A percentile compares a stretch with the other conserved stretches of the same genome.
Conservation (phyloP, 2,113 vertebrate genomes). For the human (Homo sapiens) region DNA sequence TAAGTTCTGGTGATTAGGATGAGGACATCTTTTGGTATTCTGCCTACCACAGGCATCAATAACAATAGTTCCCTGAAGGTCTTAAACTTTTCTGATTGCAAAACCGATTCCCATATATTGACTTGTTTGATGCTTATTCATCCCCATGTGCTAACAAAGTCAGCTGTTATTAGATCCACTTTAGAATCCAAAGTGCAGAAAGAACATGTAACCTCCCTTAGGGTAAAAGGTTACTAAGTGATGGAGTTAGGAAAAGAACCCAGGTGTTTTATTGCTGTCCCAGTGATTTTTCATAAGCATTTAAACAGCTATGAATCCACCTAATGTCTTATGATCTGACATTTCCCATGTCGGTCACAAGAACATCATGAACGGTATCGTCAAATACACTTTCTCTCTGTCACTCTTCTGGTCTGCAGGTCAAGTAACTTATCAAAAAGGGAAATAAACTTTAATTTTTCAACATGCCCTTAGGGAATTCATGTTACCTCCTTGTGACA, state of each 20-base stretch:
- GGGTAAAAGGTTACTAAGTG: neutral
- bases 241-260: neutral
- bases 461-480: neutral
- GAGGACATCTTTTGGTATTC: neutral
- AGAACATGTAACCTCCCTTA: neutral
- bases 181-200: neutral
- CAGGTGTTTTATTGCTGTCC: neutral
- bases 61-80: neutral
- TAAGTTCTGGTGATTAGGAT: neutral
- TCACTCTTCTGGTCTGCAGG: neutral
- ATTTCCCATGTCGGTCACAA: neutral
- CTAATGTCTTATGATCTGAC: neutral
- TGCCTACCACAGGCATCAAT: neutral
- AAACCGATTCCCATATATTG: neutral
- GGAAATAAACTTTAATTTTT: conserved; percentile 41
- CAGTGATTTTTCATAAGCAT: neutral
- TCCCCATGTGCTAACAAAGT: neutral
- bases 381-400: neutral
- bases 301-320: neutral
- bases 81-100: neutral
- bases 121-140: neutral
- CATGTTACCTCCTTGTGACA: neutral
- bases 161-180: neutral
- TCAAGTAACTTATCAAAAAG: conserved; percentile 2
- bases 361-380: neutral